Percentiles rank a stretch among this genome's conserved stretches.
phyloP scores from a whole-genome alignment of 2,888 invertebrate genomes.

The Quadroppia sp. region DNA sequence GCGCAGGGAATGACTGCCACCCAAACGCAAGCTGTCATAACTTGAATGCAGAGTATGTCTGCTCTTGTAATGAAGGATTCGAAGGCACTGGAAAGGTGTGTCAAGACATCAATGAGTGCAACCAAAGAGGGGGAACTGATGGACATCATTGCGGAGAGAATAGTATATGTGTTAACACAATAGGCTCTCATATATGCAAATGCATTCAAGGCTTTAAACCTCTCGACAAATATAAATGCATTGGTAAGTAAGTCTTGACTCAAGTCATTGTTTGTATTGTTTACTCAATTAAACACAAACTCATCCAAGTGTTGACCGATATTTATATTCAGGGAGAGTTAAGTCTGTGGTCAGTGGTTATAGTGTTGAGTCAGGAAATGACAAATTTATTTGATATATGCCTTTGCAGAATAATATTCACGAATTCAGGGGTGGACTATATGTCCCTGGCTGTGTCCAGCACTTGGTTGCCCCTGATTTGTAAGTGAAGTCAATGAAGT shows the following conservation, averaged over 20 bases:
- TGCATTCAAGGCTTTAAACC: slow-evolving; percentile 66
- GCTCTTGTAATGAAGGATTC: slow-evolving; percentile 85
- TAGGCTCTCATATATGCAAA: slow-evolving; percentile 76
- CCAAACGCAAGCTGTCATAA: slow-evolving; percentile 83
- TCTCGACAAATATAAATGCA: slow-evolving; percentile 56
- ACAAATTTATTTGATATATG: too few relatives aligned
- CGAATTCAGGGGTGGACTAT: too few relatives aligned
- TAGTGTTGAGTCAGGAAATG: too few relatives aligned
- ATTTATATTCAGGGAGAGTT: too few relatives aligned
- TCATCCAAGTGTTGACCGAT: too few relatives aligned
- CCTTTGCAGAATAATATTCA: too few relatives aligned
- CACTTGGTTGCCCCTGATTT: too few relatives aligned
- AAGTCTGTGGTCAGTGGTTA: too few relatives aligned
- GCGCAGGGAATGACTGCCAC: slow-evolving; percentile 76
- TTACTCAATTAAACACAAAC: too few relatives aligned
- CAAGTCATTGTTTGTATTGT: too few relatives aligned
- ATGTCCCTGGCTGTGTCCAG: too few relatives aligned
- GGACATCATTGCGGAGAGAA: slow-evolving; percentile 81
- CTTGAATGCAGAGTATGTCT: slow-evolving; percentile 81
- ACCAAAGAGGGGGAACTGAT: slow-evolving; percentile 67
- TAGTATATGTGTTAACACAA: slow-evolving; percentile 75
- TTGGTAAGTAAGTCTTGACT: slow-evolving; percentile 33
- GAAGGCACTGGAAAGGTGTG: slow-evolving; percentile 68
- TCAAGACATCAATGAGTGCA: slow-evolving; percentile 76
- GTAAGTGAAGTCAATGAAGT: too few relatives aligned